A percentile compares a stretch with the other conserved stretches of the same genome.
Conservation (phyloP, 2,888 invertebrate species). For the Koerneria pararmatus region DNA sequence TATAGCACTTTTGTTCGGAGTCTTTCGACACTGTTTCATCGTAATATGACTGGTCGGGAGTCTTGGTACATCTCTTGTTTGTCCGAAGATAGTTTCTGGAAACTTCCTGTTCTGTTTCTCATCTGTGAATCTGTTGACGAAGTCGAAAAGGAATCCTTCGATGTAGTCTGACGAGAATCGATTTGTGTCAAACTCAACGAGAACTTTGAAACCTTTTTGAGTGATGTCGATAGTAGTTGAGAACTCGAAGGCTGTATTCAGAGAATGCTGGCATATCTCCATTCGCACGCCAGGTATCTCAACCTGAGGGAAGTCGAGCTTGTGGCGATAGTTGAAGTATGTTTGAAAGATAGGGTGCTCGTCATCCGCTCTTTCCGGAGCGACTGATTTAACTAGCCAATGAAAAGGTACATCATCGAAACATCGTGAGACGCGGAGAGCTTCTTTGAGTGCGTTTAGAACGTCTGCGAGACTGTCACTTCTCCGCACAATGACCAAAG, state of each 20-base stretch:
- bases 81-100: neutral
- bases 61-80: neutral
- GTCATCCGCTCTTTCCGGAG: neutral
- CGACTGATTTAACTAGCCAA: slow-evolving; percentile 22
- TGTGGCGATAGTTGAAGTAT: slow-evolving; percentile 44
- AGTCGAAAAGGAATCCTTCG: slow-evolving; percentile 27
- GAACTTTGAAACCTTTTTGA: slow-evolving; percentile 30
- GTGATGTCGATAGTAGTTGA: slow-evolving; percentile 52
- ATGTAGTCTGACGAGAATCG: slow-evolving; percentile 32
- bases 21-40: neutral
- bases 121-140: slow-evolving; percentile 23
- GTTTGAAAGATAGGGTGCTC: slow-evolving; percentile 27
- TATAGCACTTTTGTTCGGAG: neutral
- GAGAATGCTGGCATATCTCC: slow-evolving; percentile 41
- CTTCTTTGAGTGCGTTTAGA: slow-evolving; percentile 24
- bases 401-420: slow-evolving; percentile 31
- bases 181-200: slow-evolving; percentile 40
- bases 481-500: slow-evolving; percentile 12
- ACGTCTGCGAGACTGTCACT: slow-evolving; percentile 14
- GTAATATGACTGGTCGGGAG: neutral
- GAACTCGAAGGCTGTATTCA: slow-evolving; percentile 47
- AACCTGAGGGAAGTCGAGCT: slow-evolving; percentile 48
- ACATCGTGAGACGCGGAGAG: neutral
- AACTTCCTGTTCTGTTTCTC: neutral
- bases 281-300: slow-evolving; percentile 29